These are phyloP conservation scores for Minunthozetes semirufus DNA, from an alignment of 2,888 invertebrate species.

Conservation along the genomic window DNA sequence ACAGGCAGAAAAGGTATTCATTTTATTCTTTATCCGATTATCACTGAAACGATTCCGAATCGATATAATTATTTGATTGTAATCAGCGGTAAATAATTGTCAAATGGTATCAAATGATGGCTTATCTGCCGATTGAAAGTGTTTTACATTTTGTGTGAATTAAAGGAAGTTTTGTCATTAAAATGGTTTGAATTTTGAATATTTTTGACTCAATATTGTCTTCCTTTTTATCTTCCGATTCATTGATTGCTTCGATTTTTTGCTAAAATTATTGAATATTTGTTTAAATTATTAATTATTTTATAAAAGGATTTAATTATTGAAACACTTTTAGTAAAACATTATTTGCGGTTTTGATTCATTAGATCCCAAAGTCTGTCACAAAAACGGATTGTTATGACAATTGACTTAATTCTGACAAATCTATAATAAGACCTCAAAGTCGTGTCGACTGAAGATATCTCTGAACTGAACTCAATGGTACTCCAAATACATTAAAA, in stretches of 20 bases:
- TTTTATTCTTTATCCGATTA: not conserved
- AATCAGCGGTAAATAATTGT: no score
- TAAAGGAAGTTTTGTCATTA: no score
- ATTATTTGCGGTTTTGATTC: slow-evolving; percentile 21
- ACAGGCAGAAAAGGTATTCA: slow-evolving; percentile 72
- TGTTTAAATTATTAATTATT: not conserved
- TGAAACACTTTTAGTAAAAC: not conserved
- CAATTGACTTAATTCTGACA: not conserved
- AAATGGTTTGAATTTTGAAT: no score
- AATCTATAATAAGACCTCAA: not conserved
- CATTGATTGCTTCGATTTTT: not conserved
- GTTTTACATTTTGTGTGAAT: no score
- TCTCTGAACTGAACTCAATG: slow-evolving; percentile 13
- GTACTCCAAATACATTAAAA: slow-evolving; percentile 19
- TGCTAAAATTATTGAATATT: not conserved
- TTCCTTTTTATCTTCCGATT: no score
- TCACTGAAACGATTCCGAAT: no score
- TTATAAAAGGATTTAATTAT: no score
- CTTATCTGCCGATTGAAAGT: no score
- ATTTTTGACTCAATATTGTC: no score
- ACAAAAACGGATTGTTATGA: slow-evolving; percentile 8
- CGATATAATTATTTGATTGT: no score
- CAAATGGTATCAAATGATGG: no score
- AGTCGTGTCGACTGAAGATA: not conserved
- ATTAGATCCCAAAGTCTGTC: slow-evolving; percentile 21